Base-by-base conservation (phyloP, 2,888 invertebrate genomes). In the Pyrgus malvae region DNA sequence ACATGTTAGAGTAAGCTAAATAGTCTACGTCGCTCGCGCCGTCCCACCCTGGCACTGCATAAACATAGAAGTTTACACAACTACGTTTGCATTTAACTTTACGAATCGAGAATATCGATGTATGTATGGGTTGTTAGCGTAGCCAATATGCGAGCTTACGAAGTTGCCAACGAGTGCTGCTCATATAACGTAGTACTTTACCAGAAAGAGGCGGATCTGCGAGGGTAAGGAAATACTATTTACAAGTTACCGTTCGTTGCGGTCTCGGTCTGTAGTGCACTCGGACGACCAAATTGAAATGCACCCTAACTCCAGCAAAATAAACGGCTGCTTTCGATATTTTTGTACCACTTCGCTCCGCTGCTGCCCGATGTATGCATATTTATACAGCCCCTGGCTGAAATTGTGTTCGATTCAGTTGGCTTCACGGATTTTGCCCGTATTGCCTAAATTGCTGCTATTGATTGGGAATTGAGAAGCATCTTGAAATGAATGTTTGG, bases 261-360 rank as follows among this genome's bases (percentile, higher is more conserved):
- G 69, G 70, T 72, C 66, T 71, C 65, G 64, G 68, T 68, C 67
- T 72, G 66, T 68, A 80, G 76, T 71, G 74, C 74, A 75, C 77
- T 76, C 74, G 64, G 66, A 69, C 71, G 80, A 76, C 82, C 82
- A 86, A 86, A 85, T 86, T 84, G 82, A 80, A 83, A 78, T 74
- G 70, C 65, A 71, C 70, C 74, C 73, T 72, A 78, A 79, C 75
- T 78, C 70, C 67, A 68, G 74, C 75, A 73, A 80, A 80, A 82
- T 80, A 76, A 76, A 78, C 68, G 71, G 57, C 69, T 65, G 66
- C 69, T 66, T 70, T 67, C 66, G 64, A 77, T 79, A 77, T 71
- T 70, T 76, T 67, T 63, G 62, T 61, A 64, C 69, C 68, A 70
- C 69, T 72, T 67, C 61, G 65, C 67, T 65, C 62, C 58, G 19